Evolutionary conservation across 2,797 vertebrate species (phyloP).

Genomic region (Dermochelys coriacea): DNA sequence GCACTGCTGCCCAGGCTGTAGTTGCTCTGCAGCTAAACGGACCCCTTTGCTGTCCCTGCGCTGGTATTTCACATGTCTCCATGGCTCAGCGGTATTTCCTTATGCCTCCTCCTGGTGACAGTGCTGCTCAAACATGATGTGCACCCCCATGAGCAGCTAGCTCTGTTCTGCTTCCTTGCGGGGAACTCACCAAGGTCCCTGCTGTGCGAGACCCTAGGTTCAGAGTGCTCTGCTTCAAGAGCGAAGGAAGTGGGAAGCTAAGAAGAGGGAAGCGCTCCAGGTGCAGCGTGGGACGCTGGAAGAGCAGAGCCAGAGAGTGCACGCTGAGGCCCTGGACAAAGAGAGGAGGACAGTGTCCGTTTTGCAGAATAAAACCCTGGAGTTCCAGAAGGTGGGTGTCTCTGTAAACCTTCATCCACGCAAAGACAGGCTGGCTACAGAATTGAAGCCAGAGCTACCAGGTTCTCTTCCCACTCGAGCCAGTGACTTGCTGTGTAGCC

Average conservation of each 20-base stretch:
- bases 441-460: neutral
- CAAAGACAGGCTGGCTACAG: rapidly evolving
- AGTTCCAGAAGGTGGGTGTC: conserved; percentile 81
- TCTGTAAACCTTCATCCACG: rapidly evolving
- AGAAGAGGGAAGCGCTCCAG: conserved; percentile 72
- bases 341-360: conserved; percentile 65
- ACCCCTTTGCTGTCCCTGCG: neutral
- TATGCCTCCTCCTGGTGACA: neutral
- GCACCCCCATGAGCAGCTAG: too few relatives aligned
- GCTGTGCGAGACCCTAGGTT: neutral
- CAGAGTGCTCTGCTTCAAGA: conserved; percentile 65
- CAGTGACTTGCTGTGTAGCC: neutral
- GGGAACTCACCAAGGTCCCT: neutral
- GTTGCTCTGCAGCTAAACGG: neutral
- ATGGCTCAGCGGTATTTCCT: neutral
- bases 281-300: conserved; percentile 69
- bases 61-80: neutral
- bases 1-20: neutral
- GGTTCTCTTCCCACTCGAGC: neutral
- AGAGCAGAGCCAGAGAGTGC: conserved; percentile 68
- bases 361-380: conserved; percentile 75
- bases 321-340: conserved; percentile 56
- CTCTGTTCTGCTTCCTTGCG: neutral
- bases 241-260: conserved; percentile 70
- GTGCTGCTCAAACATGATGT: neutral